Base-by-base conservation (phyloP, 64 coral and sea anemone genomes). In the Orbicella faveolata region DNA sequence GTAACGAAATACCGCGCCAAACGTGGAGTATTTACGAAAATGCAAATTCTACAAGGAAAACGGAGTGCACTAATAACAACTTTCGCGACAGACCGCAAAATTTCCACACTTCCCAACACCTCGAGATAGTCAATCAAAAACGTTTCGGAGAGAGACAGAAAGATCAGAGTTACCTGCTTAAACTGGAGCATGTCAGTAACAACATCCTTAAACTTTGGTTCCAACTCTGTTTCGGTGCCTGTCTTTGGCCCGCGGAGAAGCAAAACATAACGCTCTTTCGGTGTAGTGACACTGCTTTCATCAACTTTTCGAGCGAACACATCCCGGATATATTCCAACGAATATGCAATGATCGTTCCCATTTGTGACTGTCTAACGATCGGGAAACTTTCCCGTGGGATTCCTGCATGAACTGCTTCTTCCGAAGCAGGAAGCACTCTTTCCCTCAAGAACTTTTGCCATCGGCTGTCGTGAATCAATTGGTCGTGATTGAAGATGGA, bases 171-270 rank as follows among this genome's bases (percentile, higher is more conserved):
- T 86, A 97, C 95, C 95, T 97, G 95, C 87, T 94, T 97, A 67
- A 97, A 84, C 63, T 90, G 95, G n/a, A 97, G 84, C 92, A 97
- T 97, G 63, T 97, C 95, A 9, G 95, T 97, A 10, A 97, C 92
- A 54, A 97, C 95, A 65, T 94, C 95, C 74, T 97, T 97, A 90
- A 97, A 97, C 23, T 63, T 67, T 25, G 95, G 92, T 53, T 97
- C 95, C 2, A 90, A 69, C 11, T 85, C 68, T 3, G 53, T 83
- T 81, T 94, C 83, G 20, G 73, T 61, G 53, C 79, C 76, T 18
- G 63, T 93, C 44, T 90, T 90, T n/a, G 95, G 92, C 9, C 91
- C 87, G 0, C 92, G 92, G 26, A 97, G 92, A 16, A 97, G 73
- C 48, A 97, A 90, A 8, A 97, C 92, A 83, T 83, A 97, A 25